Evolutionary conservation across 1,140 invertebrate species (phyloP).

Genomic region (Pectinophora gossypiella): DNA sequence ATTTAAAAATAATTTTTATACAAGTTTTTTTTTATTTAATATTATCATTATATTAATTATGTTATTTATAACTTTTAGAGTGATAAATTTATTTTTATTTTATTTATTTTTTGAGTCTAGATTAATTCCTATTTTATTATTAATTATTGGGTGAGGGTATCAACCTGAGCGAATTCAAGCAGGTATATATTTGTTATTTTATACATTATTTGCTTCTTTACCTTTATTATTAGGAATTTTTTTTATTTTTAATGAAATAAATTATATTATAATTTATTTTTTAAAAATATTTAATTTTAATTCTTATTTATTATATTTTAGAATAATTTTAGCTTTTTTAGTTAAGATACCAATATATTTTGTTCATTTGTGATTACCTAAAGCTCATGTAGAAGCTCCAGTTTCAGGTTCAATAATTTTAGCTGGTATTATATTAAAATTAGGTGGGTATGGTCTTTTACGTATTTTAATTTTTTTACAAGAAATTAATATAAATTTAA

Average conservation of each 20-base stretch:
- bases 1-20: slow-evolving; percentile 62
- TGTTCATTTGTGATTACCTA: slow-evolving; percentile 82
- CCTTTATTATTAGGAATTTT: slow-evolving; percentile 76
- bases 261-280: slow-evolving; percentile 68
- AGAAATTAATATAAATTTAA: slow-evolving; percentile 61
- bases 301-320: slow-evolving; percentile 72
- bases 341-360: slow-evolving; percentile 83
- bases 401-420: slow-evolving; percentile 83
- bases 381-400: slow-evolving; percentile 84
- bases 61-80: slow-evolving; percentile 76
- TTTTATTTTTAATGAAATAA: slow-evolving; percentile 63
- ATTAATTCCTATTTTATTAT: slow-evolving; percentile 78
- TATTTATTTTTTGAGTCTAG: slow-evolving; percentile 81
- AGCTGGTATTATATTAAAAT: slow-evolving; percentile 81
- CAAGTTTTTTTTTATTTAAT: slow-evolving; percentile 71
- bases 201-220: slow-evolving; percentile 78
- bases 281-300: slow-evolving; percentile 62
- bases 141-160: slow-evolving; percentile 80
- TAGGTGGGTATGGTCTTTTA: slow-evolving; percentile 80
- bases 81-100: slow-evolving; percentile 78
- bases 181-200: slow-evolving; percentile 79
- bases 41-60: slow-evolving; percentile 75
- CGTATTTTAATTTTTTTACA: slow-evolving; percentile 70
- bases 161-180: slow-evolving; percentile 79
- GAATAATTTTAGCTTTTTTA: slow-evolving; percentile 78